phyloP scores from a whole-genome alignment of 2,797 vertebrate species.

The Cygnus olor region DNA sequence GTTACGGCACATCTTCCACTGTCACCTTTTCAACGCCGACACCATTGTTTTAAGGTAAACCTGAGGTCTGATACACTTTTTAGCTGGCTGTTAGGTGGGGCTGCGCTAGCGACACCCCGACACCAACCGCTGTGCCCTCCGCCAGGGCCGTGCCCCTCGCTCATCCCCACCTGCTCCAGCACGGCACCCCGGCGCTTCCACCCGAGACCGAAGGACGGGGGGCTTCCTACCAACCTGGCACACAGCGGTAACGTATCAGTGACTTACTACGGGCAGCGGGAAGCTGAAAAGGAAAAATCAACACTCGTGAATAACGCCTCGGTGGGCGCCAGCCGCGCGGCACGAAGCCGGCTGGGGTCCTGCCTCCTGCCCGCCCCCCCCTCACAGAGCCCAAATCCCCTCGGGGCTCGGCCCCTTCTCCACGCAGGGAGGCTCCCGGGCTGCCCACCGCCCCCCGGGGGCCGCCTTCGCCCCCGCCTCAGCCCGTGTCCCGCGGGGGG shows the following conservation, averaged over 20 bases:
- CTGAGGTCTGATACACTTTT: neutral
- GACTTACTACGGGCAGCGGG: neutral
- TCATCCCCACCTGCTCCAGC: neutral
- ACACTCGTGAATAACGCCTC: neutral
- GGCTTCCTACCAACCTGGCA: fast-evolving
- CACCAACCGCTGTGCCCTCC: no score
- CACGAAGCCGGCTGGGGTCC: neutral
- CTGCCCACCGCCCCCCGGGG: neutral
- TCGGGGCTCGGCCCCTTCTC: no score
- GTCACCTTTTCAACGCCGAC: neutral
- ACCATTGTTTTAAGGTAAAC: neutral
- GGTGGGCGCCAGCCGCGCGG: no score
- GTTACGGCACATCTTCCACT: neutral
- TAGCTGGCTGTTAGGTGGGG: neutral
- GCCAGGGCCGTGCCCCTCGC: neutral
- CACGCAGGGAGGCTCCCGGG: no score
- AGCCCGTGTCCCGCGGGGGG: neutral
- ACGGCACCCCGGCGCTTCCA: fast-evolving
- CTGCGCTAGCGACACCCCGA: neutral
- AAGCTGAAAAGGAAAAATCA: neutral
- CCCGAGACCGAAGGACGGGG: fast-evolving
- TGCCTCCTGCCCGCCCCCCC: neutral
- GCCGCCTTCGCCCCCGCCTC: no score
- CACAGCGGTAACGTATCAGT: fast-evolving
- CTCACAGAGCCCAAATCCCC: no score